These are phyloP conservation scores for Sminthurides bifidus DNA, from an alignment of 1,140 invertebrate genomes.

Conservation along the genomic window DNA sequence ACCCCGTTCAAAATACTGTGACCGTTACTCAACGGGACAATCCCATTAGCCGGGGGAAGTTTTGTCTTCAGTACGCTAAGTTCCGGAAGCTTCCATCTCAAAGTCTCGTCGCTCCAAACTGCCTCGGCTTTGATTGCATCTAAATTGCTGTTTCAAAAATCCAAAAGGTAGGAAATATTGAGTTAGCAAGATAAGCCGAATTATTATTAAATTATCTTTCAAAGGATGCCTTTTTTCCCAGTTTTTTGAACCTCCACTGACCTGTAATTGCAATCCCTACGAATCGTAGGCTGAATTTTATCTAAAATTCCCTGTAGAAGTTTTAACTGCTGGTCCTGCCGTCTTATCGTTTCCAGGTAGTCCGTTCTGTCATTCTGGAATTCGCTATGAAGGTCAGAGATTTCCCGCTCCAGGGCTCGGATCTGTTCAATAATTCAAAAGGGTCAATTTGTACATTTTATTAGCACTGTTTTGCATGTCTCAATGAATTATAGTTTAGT, in stretches of 20 bases:
- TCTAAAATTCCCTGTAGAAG: slow-evolving; percentile 57
- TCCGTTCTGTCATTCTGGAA: slow-evolving; percentile 73
- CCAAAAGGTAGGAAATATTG: not conserved
- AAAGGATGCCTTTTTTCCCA: too few species aligned
- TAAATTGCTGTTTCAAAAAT: slow-evolving; percentile 41
- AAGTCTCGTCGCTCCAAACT: slow-evolving; percentile 62
- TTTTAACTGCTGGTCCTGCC: slow-evolving; percentile 59
- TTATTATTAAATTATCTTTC: too few species aligned
- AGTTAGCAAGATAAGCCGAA: too few species aligned
- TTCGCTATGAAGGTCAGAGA: slow-evolving; percentile 65
- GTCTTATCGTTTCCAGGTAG: slow-evolving; percentile 70
- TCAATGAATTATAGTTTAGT: too few species aligned
- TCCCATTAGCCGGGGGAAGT: slow-evolving; percentile 50
- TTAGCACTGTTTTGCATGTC: not conserved
- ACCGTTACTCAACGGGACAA: not conserved
- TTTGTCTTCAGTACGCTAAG: slow-evolving; percentile 49
- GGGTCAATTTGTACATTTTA: slow-evolving; percentile 3
- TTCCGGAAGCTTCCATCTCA: slow-evolving; percentile 60
- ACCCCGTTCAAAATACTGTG: not conserved
- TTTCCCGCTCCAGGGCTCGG: slow-evolving; percentile 55
- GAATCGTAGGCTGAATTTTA: slow-evolving; percentile 55
- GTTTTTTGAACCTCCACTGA: too few species aligned
- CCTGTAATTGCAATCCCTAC: slow-evolving; percentile 63
- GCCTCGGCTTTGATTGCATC: slow-evolving; percentile 56
- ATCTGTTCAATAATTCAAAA: slow-evolving; percentile 38